Conservation (phyloP, 2,113 vertebrate species). For the Suncus etruscus region DNA sequence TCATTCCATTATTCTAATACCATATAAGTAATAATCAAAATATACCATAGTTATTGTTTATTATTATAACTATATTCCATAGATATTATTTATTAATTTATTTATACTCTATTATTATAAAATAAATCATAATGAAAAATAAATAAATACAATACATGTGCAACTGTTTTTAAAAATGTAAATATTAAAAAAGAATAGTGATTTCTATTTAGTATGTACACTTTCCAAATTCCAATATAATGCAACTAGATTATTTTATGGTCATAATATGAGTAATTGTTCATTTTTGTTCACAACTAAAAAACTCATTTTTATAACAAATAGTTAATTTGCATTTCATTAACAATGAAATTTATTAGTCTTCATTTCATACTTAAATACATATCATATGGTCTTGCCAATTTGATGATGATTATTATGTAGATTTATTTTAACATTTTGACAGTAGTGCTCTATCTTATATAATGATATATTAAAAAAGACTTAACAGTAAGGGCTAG, state of each 20-base stretch:
- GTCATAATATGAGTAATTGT: background rate
- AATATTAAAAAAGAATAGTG: background rate
- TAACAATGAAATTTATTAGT: background rate
- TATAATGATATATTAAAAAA: no score
- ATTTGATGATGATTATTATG: background rate
- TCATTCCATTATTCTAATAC: no score
- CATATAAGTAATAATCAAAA: no score
- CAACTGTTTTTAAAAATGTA: background rate
- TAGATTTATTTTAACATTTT: background rate
- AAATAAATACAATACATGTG: no score
- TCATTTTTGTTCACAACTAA: background rate
- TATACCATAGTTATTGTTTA: no score
- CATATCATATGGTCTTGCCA: background rate
- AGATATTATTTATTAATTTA: no score
- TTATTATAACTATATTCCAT: no score
- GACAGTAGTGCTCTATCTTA: background rate
- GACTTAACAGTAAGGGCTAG: no score
- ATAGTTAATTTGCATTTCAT: background rate
- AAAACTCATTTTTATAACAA: no score
- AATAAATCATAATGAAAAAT: background rate
- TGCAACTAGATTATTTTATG: background rate
- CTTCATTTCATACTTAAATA: background rate
- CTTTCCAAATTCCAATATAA: background rate
- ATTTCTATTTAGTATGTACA: background rate
- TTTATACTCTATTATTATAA: background rate